These are phyloP conservation scores for Synanthedon myopaeformis DNA, from an alignment of 2,888 invertebrate species.

Conservation along the genomic window DNA sequence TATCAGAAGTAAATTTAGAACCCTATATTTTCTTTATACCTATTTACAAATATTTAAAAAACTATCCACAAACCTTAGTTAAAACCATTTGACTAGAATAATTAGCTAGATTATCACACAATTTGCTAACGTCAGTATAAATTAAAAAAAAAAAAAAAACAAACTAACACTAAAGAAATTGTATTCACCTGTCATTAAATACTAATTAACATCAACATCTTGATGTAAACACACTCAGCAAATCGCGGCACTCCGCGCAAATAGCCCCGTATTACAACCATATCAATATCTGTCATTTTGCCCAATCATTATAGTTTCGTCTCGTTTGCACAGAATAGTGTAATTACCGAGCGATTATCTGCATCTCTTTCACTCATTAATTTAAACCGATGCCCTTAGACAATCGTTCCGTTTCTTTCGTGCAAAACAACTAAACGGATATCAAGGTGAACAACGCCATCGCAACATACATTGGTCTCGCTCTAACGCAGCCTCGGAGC, in stretches of 20 bases:
- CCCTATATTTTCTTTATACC: neutral
- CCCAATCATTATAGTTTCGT: constrained; percentile 59
- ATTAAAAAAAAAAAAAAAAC: constrained; percentile 4
- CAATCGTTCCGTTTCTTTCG: constrained; percentile 48
- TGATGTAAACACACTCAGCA: constrained; percentile 34
- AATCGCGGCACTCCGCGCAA: constrained; percentile 31
- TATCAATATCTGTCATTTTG: constrained; percentile 66
- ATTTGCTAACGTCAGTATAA: no score
- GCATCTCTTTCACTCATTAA: constrained; percentile 66
- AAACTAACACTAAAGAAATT: constrained; percentile 4
- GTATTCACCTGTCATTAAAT: constrained; percentile 41
- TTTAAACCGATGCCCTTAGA: constrained; percentile 36
- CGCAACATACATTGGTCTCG: constrained; percentile 32
- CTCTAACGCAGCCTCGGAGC: constrained; percentile 23
- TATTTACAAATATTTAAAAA: neutral
- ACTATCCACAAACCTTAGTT: constrained; percentile 1
- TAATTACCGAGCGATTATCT: constrained; percentile 55
- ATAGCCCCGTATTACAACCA: constrained; percentile 48
- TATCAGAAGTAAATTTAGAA: no score
- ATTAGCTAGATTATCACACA: no score
- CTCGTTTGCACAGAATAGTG: constrained; percentile 57
- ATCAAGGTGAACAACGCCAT: constrained; percentile 21
- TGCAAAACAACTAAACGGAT: constrained; percentile 25
- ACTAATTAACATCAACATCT: constrained; percentile 49
- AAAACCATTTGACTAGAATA: no score